These are phyloP conservation scores for Crotophaga sulcirostris DNA, from an alignment of 2,113 vertebrate species.

Conservation along the genomic window DNA sequence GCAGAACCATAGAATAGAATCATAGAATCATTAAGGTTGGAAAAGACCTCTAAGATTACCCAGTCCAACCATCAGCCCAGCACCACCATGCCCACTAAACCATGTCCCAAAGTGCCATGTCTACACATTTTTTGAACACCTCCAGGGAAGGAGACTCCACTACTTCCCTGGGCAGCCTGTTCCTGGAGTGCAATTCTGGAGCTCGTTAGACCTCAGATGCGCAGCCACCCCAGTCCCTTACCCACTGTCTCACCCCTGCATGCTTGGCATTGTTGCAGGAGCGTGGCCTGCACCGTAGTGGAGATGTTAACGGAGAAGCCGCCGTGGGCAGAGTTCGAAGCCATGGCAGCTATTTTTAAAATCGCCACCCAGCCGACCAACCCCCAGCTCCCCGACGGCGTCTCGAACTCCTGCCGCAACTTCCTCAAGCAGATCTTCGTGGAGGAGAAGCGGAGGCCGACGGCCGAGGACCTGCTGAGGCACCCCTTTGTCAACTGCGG, in stretches of 20 bases:
- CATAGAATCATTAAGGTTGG: too few relatives aligned
- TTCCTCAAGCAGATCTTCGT: constrained; percentile 90
- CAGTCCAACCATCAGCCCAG: too few relatives aligned
- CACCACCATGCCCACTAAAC: too few relatives aligned
- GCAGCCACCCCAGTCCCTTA: fast-evolving
- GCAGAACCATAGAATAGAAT: background rate
- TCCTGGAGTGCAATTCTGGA: background rate
- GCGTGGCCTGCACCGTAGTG: constrained; percentile 90
- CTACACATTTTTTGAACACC: too few relatives aligned
- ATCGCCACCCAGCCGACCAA: constrained; percentile 92
- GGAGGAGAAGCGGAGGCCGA: constrained; percentile 89
- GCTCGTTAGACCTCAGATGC: fast-evolving
- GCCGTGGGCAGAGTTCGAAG: constrained; percentile 90
- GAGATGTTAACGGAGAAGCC: constrained; percentile 94
- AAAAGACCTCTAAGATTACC: too few relatives aligned
- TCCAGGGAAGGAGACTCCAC: too few relatives aligned
- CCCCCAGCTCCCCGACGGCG: constrained; percentile 83
- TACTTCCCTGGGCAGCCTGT: too few relatives aligned
- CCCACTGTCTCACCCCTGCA: background rate
- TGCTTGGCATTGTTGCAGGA: constrained; percentile 69
- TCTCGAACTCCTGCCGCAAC: constrained; percentile 84
- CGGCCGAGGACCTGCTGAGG: constrained; percentile 84
- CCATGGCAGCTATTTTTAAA: constrained; percentile 93
- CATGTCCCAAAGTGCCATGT: too few relatives aligned
- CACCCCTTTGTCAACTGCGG: constrained; percentile 84